phyloP scores from a whole-genome alignment of 2,888 invertebrate species.

The Trichopoda pennipes region DNA sequence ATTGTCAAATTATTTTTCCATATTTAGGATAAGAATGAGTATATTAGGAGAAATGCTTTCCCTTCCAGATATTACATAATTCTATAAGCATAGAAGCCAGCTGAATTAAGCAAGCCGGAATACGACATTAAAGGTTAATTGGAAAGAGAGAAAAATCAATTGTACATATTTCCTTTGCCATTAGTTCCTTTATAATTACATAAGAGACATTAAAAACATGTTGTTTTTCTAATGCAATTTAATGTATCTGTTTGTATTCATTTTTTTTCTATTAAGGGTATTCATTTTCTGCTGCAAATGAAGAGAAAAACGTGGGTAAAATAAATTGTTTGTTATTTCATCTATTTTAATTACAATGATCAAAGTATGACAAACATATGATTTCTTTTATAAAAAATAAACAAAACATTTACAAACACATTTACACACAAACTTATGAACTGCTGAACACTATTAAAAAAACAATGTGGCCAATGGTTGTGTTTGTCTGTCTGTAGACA shows the following conservation, averaged over 20 bases:
- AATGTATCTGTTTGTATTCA: neutral
- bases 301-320: too few relatives aligned
- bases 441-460: conserved; percentile 1
- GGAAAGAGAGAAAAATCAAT: neutral
- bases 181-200: neutral
- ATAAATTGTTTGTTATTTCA: too few relatives aligned
- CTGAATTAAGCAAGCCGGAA: too few relatives aligned
- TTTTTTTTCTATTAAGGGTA: neutral
- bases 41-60: too few relatives aligned
- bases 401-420: neutral
- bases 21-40: too few relatives aligned
- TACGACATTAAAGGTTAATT: too few relatives aligned
- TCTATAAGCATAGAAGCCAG: too few relatives aligned
- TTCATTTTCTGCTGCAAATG: too few relatives aligned
- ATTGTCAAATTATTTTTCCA: too few relatives aligned
- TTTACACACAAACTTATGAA: conserved; percentile 35
- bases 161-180: neutral
- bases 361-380: conserved; percentile 15
- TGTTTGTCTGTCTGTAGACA: neutral
- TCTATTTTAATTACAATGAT: neutral
- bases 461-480: too few relatives aligned
- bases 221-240: neutral
- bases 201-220: neutral
- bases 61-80: too few relatives aligned
- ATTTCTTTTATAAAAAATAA: conserved; percentile 12